phyloP scores from a whole-genome alignment of 2,113 vertebrate genomes.

The Cinclus cinclus region DNA sequence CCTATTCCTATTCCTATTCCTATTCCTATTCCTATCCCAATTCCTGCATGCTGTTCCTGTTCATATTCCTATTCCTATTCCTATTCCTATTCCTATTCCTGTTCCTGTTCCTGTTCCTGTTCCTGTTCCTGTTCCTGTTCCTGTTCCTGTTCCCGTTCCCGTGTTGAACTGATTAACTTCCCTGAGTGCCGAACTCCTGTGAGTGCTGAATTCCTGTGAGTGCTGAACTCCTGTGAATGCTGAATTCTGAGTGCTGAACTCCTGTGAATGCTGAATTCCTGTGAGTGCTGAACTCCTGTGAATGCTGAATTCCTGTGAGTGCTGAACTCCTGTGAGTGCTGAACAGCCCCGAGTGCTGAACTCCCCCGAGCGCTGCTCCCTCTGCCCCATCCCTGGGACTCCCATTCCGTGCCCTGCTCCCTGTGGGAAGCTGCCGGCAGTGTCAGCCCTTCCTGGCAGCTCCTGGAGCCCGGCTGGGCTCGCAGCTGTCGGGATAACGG shows the following conservation, averaged over 20 bases:
- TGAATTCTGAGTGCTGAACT: too few species aligned
- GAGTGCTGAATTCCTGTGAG: too few species aligned
- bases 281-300: too few species aligned
- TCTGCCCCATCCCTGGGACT: neutral
- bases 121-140: too few species aligned
- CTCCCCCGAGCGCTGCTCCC: fast-evolving
- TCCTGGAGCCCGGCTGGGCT: neutral
- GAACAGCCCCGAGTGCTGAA: too few species aligned
- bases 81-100: neutral
- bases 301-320: too few species aligned
- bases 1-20: too few species aligned
- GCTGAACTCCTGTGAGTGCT: too few species aligned
- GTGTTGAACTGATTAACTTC: too few species aligned
- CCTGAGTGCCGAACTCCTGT: too few species aligned
- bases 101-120: neutral
- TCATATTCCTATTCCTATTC: neutral
- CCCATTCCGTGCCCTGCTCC: neutral
- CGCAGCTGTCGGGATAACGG: slow-evolving; percentile 25
- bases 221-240: too few species aligned
- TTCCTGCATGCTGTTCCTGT: neutral
- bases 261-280: too few species aligned
- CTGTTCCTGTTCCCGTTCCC: neutral
- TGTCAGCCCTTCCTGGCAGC: neutral
- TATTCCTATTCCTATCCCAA: neutral
- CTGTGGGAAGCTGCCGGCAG: neutral